Conservation (phyloP, 2,113 vertebrate genomes). For the Zosterops lateralis region DNA sequence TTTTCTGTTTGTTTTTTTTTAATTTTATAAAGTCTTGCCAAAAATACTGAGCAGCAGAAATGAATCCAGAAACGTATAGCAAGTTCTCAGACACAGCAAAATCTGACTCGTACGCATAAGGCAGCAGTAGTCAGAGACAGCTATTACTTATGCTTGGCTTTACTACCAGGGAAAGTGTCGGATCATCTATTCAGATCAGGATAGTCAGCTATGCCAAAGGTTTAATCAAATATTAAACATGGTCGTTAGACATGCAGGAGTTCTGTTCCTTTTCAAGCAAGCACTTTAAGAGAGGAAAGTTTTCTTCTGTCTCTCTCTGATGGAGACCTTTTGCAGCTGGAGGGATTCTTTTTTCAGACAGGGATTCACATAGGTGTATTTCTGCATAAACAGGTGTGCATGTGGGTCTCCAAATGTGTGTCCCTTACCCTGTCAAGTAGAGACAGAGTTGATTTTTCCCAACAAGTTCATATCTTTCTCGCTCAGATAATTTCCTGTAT, state of each 20-base stretch:
- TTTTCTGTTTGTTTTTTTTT: background rate
- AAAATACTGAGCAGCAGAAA: background rate
- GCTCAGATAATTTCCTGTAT: fast-evolving
- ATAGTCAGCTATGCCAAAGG: slow-evolving; percentile 38
- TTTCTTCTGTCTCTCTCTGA: background rate
- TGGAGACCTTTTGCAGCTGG: background rate
- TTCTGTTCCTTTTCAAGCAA: background rate
- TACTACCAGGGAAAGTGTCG: background rate
- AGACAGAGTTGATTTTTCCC: background rate
- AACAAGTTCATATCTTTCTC: background rate
- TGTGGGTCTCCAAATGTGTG: fast-evolving
- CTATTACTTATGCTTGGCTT: slow-evolving; percentile 37
- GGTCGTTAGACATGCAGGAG: background rate
- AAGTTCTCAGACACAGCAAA: background rate
- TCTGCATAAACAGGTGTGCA: background rate
- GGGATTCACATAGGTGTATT: background rate
- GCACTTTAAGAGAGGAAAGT: background rate
- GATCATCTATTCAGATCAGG: slow-evolving; percentile 54
- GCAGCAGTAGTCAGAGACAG: background rate
- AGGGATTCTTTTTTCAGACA: background rate
- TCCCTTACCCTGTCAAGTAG: background rate
- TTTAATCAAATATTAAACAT: slow-evolving; percentile 69
- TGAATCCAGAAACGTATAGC: background rate
- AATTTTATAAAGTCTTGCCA: background rate
- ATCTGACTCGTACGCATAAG: background rate